A percentile compares a stretch with the other conserved stretches of the same genome.
Evolutionary conservation across 1,140 invertebrate species (phyloP).

Genomic region (Saccostrea glomerata): DNA sequence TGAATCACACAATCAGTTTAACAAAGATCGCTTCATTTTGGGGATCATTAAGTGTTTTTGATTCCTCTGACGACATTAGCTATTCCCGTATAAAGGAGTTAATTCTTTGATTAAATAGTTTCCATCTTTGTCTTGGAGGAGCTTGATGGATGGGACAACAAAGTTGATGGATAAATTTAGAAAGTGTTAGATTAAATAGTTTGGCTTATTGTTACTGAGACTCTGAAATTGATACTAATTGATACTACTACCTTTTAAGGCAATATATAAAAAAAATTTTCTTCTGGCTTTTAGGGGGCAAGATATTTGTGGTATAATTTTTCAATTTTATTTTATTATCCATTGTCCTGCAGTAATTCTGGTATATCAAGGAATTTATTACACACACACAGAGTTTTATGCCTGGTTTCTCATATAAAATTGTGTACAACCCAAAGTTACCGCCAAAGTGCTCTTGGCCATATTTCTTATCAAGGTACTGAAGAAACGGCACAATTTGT

Average conservation of each 20-base stretch:
- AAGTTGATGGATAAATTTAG: conserved; percentile 8
- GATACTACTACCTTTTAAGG: not conserved
- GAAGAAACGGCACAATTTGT: conserved; percentile 5
- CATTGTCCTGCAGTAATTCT: conserved; percentile 27
- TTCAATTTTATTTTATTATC: conserved; percentile 21
- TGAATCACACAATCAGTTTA: not conserved
- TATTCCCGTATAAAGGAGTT: not conserved
- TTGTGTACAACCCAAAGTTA: not conserved
- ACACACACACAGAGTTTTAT: conserved; percentile 13
- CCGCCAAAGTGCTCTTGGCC: conserved; percentile 17
- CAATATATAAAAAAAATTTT: not conserved
- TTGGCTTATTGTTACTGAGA: not conserved
- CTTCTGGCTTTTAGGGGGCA: not conserved
- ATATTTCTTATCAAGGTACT: not conserved
- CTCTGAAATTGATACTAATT: not conserved
- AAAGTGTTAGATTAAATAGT: not conserved
- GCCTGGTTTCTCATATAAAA: conserved; percentile 20
- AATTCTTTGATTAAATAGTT: conserved; percentile 4
- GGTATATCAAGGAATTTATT: conserved; percentile 31
- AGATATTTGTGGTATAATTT: not conserved
- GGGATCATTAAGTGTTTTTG: not conserved
- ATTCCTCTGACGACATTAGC: not conserved
- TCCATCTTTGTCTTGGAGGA: conserved; percentile 1
- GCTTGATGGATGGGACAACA: not conserved
- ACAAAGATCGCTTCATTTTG: not conserved